Evolutionary conservation across 2,797 vertebrate species (phyloP).

Genomic region (Capromys pilorides): DNA sequence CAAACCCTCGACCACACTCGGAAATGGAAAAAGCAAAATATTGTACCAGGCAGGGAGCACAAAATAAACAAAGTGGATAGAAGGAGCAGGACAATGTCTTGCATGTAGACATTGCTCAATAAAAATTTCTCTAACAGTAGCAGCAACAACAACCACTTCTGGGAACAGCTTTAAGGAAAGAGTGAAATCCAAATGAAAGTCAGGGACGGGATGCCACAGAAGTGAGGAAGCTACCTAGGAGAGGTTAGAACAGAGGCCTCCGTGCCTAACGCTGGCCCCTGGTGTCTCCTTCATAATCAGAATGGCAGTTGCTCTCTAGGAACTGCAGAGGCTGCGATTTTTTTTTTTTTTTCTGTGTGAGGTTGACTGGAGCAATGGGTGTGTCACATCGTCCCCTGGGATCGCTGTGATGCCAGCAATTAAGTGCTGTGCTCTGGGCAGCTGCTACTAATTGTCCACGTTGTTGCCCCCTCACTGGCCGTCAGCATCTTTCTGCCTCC

Average conservation of each 20-base stretch:
- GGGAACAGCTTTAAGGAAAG: neutral
- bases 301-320: constrained; percentile 17
- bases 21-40: neutral
- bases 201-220: neutral
- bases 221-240: neutral
- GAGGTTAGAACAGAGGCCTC: neutral
- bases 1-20: neutral
- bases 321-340: constrained; percentile 37
- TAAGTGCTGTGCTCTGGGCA: neutral
- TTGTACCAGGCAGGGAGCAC: neutral
- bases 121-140: neutral
- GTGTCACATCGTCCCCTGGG: constrained; percentile 51
- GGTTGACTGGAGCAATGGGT: constrained; percentile 74
- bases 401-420: constrained; percentile 64
- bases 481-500: neutral
- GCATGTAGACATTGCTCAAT: neutral
- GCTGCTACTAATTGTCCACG: neutral
- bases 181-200: neutral
- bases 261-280: neutral
- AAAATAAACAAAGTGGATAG: neutral
- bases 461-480: neutral
- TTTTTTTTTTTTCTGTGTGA: constrained; percentile 23
- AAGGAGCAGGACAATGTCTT: neutral
- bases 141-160: neutral
- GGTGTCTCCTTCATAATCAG: constrained; percentile 41